Evolutionary conservation across 2,113 vertebrate species (phyloP).

Genomic region (Cynocephalus volans): DNA sequence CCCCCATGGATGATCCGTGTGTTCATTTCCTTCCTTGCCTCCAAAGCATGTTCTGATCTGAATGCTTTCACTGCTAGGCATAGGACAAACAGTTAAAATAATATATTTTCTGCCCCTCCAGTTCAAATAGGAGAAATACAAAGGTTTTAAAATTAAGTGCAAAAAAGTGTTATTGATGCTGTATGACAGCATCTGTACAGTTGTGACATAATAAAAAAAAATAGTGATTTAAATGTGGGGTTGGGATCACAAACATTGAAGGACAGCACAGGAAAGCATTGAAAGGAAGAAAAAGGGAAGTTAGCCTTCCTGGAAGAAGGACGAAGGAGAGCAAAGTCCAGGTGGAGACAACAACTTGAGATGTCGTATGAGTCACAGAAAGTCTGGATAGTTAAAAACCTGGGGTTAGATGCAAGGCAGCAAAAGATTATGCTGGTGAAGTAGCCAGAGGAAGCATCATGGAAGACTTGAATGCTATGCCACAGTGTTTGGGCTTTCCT

Average conservation of each 20-base stretch:
- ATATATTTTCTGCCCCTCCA: conserved; percentile 39
- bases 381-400: conserved; percentile 47
- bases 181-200: conserved; percentile 1
- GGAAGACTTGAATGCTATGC: background rate
- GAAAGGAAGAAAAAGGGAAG: conserved; percentile 68
- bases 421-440: background rate
- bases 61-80: conserved; percentile 44
- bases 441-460: background rate
- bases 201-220: conserved; percentile 55
- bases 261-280: conserved; percentile 44
- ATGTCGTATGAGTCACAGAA: background rate
- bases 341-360: conserved; percentile 37
- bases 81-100: conserved; percentile 66
- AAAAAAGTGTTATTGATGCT: conserved; percentile 1
- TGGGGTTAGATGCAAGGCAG: background rate
- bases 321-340: conserved; percentile 33
- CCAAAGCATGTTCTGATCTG: conserved; percentile 25
- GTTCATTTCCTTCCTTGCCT: conserved; percentile 63
- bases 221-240: conserved; percentile 54
- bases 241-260: conserved; percentile 69
- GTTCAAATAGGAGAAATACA: background rate
- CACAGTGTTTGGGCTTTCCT: background rate
- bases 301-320: conserved; percentile 33
- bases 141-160: conserved; percentile 70
- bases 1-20: background rate